Evolutionary conservation across 2,888 invertebrate species (phyloP).

Genomic region (Nematopogon swammerdamellus): DNA sequence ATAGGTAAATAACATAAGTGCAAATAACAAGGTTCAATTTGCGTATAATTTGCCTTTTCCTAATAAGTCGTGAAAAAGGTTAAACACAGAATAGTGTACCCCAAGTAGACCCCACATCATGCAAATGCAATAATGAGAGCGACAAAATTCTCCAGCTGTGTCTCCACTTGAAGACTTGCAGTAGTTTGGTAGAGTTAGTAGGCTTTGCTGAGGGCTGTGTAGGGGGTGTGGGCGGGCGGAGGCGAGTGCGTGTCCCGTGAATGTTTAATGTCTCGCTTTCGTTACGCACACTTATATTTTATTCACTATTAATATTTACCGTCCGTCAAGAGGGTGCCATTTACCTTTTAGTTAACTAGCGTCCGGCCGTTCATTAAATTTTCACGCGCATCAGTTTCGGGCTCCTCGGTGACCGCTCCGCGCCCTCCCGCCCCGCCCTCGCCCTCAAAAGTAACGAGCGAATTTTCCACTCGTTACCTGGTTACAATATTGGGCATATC

Average conservation of each 20-base stretch:
- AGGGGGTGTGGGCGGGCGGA: not conserved
- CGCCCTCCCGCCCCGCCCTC: slow-evolving; percentile 13
- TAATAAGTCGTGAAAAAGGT: no score
- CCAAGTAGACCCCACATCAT: no score
- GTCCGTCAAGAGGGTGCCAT: slow-evolving; percentile 58
- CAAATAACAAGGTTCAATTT: no score
- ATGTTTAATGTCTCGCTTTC: not conserved
- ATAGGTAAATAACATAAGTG: no score
- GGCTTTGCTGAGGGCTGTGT: no score
- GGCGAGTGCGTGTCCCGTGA: not conserved
- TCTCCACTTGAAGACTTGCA: no score
- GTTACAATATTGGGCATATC: not conserved
- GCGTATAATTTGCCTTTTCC: no score
- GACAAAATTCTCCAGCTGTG: no score
- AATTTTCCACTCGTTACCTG: not conserved
- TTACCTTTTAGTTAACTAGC: slow-evolving; percentile 59
- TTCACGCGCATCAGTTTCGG: slow-evolving; percentile 58
- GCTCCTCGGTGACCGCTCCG: slow-evolving; percentile 36
- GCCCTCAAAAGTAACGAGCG: slow-evolving; percentile 2
- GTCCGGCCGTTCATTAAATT: slow-evolving; percentile 58
- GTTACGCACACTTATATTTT: slow-evolving; percentile 5
- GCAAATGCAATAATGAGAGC: no score
- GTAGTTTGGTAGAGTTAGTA: no score
- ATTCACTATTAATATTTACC: slow-evolving; percentile 57
- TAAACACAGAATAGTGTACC: no score